Percentiles rank a stretch among this genome's conserved stretches.
Conservation (phyloP, 2,113 vertebrate genomes). For the Orcinus orca region DNA sequence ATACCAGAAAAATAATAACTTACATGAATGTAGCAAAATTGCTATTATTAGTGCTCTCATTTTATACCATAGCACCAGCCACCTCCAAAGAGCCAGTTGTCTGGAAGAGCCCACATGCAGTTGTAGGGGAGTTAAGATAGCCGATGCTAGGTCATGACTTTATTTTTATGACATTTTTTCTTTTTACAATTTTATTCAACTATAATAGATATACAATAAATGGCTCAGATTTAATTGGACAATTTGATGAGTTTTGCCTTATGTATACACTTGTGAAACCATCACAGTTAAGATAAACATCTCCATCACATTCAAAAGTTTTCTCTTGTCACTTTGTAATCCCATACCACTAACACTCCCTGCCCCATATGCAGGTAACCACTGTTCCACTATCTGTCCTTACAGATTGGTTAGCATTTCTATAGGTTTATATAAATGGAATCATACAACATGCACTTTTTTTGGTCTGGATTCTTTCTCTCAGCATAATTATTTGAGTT, state of each 20-base stretch:
- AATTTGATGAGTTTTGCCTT: neutral
- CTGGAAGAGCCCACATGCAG: accelerated
- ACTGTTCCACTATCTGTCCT: too few relatives aligned
- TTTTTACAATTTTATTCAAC: neutral
- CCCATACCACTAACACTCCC: too few relatives aligned
- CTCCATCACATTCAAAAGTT: neutral
- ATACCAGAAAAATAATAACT: neutral
- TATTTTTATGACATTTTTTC: neutral
- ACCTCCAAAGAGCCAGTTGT: neutral
- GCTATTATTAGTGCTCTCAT: accelerated
- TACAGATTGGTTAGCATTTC: neutral
- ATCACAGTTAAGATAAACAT: neutral
- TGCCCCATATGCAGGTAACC: accelerated
- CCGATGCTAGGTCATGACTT: too few relatives aligned
- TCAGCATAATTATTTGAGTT: neutral
- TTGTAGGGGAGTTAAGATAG: accelerated
- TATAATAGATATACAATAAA: neutral
- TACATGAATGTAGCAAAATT: neutral
- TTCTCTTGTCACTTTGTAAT: neutral
- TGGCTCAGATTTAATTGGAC: neutral
- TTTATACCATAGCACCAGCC: neutral
- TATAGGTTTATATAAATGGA: neutral
- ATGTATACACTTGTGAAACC: neutral
- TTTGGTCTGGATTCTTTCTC: neutral
- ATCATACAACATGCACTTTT: too few relatives aligned